Percentiles rank a stretch among this genome's conserved stretches.
These are phyloP conservation scores for Andrena marginata DNA, from an alignment of 2,888 invertebrate genomes.

Conservation along the genomic window DNA sequence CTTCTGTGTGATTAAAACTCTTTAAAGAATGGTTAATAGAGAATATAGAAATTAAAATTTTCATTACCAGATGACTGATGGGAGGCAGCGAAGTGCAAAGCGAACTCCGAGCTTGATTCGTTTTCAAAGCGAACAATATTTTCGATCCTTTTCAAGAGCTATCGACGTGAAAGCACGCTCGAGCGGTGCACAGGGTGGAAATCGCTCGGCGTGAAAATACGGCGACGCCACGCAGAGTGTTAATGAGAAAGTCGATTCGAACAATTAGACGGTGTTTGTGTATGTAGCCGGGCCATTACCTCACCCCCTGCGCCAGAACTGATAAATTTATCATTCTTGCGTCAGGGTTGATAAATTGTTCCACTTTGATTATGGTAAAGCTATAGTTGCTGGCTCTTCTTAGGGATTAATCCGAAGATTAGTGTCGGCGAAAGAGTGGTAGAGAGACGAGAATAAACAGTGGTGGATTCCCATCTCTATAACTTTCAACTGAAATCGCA, in stretches of 20 bases:
- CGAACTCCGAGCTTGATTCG: too few relatives aligned
- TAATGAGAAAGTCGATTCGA: constrained; percentile 54
- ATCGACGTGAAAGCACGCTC: too few relatives aligned
- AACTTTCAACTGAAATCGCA: background rate
- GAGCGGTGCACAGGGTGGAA: too few relatives aligned
- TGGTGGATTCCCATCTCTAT: background rate
- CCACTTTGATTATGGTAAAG: constrained; percentile 20
- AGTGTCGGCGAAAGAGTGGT: background rate
- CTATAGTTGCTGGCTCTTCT: background rate
- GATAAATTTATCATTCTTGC: constrained; percentile 55
- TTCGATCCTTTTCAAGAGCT: too few relatives aligned
- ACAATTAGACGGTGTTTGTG: constrained; percentile 37
- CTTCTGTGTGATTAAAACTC: too few relatives aligned
- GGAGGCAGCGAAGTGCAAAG: too few relatives aligned
- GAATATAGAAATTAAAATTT: too few relatives aligned
- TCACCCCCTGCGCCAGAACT: constrained; percentile 54
- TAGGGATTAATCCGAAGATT: constrained; percentile 2
- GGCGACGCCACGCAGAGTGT: too few relatives aligned
- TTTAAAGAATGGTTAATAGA: too few relatives aligned
- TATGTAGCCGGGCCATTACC: constrained; percentile 36
- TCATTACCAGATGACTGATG: too few relatives aligned
- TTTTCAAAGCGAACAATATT: too few relatives aligned
- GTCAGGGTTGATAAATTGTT: constrained; percentile 61
- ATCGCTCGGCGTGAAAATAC: too few relatives aligned
- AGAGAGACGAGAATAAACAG: background rate